phyloP scores from a whole-genome alignment of 1,140 invertebrate species.

The Drosophila funebris region DNA sequence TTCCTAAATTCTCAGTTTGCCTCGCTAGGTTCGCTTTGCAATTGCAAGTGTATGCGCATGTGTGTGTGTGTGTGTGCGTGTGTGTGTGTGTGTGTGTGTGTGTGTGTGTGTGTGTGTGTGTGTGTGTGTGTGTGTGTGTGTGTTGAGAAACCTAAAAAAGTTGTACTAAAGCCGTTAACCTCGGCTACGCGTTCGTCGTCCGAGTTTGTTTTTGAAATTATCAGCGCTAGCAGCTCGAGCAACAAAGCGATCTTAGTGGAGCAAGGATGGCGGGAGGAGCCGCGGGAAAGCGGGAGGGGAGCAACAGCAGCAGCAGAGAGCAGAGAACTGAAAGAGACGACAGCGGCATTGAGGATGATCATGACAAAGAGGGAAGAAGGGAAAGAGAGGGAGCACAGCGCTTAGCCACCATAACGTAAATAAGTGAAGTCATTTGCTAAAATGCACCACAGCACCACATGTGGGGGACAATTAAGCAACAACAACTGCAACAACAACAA shows the following conservation, averaged over 20 bases:
- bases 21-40: constrained; percentile 55
- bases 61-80: constrained; percentile 5
- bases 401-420: constrained; percentile 40
- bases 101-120: constrained; percentile 15
- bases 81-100: constrained; percentile 2
- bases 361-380: not conserved
- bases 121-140: constrained; percentile 11
- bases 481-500: constrained; percentile 15
- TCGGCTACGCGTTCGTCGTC: constrained; percentile 77
- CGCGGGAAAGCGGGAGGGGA: not conserved
- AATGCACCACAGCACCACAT: constrained; percentile 58
- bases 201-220: constrained; percentile 78
- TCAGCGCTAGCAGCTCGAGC: constrained; percentile 33
- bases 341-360: constrained; percentile 17
- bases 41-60: not conserved
- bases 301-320: not conserved
- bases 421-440: constrained; percentile 81
- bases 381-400: not conserved
- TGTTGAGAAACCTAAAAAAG: constrained; percentile 76
- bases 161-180: constrained; percentile 83
- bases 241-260: constrained; percentile 24
- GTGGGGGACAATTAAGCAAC: constrained; percentile 36
- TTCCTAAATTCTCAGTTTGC: constrained; percentile 73
- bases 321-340: not conserved
- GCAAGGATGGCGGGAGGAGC: not conserved